Base-by-base conservation (phyloP, 2,797 vertebrate species). In the Pogoniulus pusillus region DNA sequence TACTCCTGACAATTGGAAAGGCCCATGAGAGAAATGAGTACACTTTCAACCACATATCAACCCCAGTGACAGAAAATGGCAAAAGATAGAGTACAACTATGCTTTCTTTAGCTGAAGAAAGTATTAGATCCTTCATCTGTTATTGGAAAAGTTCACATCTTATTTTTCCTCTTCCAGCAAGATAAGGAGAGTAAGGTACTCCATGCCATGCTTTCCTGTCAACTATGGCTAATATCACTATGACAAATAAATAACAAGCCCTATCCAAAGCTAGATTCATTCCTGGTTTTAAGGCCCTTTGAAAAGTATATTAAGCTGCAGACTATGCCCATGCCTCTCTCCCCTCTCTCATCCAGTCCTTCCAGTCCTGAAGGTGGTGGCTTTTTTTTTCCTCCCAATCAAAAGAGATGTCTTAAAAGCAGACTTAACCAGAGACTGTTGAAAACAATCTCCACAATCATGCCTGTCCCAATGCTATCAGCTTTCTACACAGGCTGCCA, bases 401-500 rank as follows among this genome's bases (percentile, higher is more conserved):
- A 17, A 72, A 86, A 45, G 45, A 88, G 49, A 10, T 64, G 4
- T 88, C 78, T 82, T 82, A 82, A 90, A 91, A 95, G 64, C 53
- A 93, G 64, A 39, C 37, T 92, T 80, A 68, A 68, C 18, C 51
- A 68, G 69, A 69, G 75, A 65, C 78, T 62, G 68, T 41, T 10
- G 15, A 64, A 90, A 95, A 71, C 74, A 84, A 35, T 60, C 71
- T 54, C 54, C 41, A 43, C 51, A 68, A 73, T 90, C 85, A 76
- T 1, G 5, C 57, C 73, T 60, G 82, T 66, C 72, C 47, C 74
- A n/a, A n/a, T 7, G 19, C 78, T 92, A 84, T 95, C 92, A 90
- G 87, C 75, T 78, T 94, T 65, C 81, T 71, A 39, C 43, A 70
- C 3, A 68, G 58, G 75, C 81, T 90, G 91, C 91, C 92, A 92